Percentiles rank a stretch among this genome's conserved stretches.
These are phyloP conservation scores for Macrosoma leucophasiata DNA, from an alignment of 2,888 invertebrate species.

Conservation along the genomic window DNA sequence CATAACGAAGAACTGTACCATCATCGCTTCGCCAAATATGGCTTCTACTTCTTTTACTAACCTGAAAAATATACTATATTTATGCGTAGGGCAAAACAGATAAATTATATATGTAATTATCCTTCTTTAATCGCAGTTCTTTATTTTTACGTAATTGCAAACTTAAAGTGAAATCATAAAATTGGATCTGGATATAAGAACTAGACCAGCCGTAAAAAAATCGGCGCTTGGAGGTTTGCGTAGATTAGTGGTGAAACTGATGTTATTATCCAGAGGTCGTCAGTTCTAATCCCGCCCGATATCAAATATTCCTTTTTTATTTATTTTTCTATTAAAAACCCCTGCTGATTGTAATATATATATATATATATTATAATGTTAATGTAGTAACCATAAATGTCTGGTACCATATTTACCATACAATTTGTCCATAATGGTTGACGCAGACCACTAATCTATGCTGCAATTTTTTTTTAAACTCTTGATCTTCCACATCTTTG, in stretches of 20 bases:
- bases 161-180: too few relatives aligned
- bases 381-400: not conserved
- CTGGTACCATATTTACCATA: slow-evolving; percentile 35
- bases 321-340: slow-evolving; percentile 1
- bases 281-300: too few relatives aligned
- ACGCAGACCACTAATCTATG: slow-evolving; percentile 42
- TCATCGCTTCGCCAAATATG: slow-evolving; percentile 53
- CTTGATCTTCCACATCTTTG: slow-evolving; percentile 29
- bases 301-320: too few relatives aligned
- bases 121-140: too few relatives aligned
- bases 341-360: too few relatives aligned
- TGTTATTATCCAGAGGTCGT: too few relatives aligned
- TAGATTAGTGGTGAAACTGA: too few relatives aligned
- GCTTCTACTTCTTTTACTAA: slow-evolving; percentile 49
- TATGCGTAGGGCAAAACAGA: not conserved
- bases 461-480: slow-evolving; percentile 28
- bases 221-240: too few relatives aligned
- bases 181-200: not conserved
- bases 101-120: too few relatives aligned
- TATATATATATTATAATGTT: too few relatives aligned
- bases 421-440: slow-evolving; percentile 44
- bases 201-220: slow-evolving; percentile 7
- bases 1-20: slow-evolving; percentile 46
- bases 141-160: too few relatives aligned
- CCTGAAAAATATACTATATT: slow-evolving; percentile 34